Conservation (phyloP, 1,140 invertebrate species). For the Drosophila novamexicana region DNA sequence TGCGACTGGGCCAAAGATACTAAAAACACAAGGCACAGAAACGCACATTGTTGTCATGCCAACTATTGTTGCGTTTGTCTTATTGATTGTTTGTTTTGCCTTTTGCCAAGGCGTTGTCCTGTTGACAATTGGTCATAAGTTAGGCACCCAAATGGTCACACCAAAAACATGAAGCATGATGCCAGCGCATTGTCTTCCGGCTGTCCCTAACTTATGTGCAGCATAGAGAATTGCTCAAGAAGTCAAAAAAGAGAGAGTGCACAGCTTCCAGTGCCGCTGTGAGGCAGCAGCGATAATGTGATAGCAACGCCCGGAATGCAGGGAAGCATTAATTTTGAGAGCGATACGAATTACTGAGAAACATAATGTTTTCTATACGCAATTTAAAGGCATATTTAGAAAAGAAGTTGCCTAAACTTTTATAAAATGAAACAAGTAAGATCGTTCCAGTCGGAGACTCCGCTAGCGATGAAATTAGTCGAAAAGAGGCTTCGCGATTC, state of each 20-base stretch:
- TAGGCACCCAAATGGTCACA: conserved; percentile 53
- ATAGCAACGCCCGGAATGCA: conserved; percentile 54
- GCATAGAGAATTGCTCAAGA: conserved; percentile 37
- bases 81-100: conserved; percentile 79
- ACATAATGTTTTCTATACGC: too few species aligned
- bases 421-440: too few species aligned
- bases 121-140: conserved; percentile 72
- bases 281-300: conserved; percentile 62
- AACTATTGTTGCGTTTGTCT: conserved; percentile 55
- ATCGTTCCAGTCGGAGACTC: too few species aligned
- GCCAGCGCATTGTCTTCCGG: conserved; percentile 69
- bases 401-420: too few species aligned
- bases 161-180: conserved; percentile 59
- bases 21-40: conserved; percentile 54
- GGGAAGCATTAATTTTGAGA: conserved; percentile 60
- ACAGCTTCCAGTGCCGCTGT: conserved; percentile 34
- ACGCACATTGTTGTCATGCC: conserved; percentile 61
- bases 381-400: too few species aligned
- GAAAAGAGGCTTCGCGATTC: too few species aligned
- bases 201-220: conserved; percentile 56
- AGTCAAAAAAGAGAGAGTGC: conserved; percentile 25
- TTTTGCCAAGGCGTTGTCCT: conserved; percentile 41
- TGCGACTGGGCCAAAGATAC: conserved; percentile 44
- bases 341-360: not conserved
- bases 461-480: too few species aligned